These are phyloP conservation scores for Hypotaenidia okinawae DNA, from an alignment of 2,797 vertebrate genomes.

Conservation along the genomic window DNA sequence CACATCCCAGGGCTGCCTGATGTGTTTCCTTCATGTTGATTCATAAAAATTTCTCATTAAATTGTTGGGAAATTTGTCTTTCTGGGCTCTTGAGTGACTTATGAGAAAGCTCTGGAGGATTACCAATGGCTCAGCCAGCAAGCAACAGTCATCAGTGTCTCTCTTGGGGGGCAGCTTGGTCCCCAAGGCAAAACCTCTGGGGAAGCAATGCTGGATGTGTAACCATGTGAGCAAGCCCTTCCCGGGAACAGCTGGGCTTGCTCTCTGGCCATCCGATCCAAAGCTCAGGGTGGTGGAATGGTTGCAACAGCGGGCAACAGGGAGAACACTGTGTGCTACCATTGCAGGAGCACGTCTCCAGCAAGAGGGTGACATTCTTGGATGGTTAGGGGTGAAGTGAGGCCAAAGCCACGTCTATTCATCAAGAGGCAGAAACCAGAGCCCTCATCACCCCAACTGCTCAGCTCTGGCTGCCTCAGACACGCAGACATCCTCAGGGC, in stretches of 20 bases:
- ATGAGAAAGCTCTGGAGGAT: not conserved
- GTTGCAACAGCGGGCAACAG: not conserved
- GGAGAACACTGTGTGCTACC: not conserved
- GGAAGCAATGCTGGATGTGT: not conserved
- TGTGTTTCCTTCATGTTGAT: not conserved
- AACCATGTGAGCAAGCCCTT: fast-evolving
- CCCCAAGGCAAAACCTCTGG: not conserved
- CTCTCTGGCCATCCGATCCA: not conserved
- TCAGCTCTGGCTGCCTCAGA: not conserved
- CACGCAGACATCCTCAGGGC: fast-evolving
- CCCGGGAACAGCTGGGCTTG: not conserved
- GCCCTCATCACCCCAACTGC: not conserved
- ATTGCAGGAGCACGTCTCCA: not conserved
- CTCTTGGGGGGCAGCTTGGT: not conserved
- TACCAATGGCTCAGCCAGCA: not conserved
- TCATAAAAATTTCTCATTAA: not conserved
- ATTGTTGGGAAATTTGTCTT: not conserved
- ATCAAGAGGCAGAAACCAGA: constrained; percentile 12
- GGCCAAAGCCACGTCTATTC: not conserved
- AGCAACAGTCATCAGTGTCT: not conserved
- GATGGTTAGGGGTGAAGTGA: not conserved
- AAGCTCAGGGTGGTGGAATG: not conserved
- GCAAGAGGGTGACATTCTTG: not conserved
- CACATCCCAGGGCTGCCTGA: not conserved
- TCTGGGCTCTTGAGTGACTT: not conserved